phyloP scores from a whole-genome alignment of 2,797 vertebrate genomes.

The Malurus leucopterus region DNA sequence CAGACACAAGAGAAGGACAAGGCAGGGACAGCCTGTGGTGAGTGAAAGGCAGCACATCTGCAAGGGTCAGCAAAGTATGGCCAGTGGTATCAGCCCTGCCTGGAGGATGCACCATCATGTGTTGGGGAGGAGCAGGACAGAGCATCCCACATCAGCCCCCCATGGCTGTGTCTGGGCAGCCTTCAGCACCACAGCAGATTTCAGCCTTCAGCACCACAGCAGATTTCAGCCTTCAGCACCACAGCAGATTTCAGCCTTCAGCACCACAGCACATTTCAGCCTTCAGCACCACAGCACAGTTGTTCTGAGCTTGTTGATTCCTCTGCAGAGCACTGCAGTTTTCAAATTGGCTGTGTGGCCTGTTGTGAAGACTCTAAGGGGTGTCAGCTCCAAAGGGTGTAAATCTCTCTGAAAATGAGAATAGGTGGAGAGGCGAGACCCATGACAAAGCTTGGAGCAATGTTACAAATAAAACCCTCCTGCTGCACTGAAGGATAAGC shows the following conservation, averaged over 20 bases:
- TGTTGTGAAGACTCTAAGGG: neutral
- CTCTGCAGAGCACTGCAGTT: neutral
- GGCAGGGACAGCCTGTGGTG: neutral
- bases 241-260: neutral
- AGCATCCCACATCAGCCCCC: neutral
- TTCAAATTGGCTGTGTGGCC: neutral
- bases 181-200: neutral
- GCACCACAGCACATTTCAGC: neutral
- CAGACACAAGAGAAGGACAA: neutral
- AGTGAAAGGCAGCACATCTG: neutral
- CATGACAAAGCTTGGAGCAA: neutral
- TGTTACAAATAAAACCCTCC: neutral
- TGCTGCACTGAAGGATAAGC: neutral
- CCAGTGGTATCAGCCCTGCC: neutral
- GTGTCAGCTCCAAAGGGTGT: neutral
- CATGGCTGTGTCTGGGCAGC: neutral
- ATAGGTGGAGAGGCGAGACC: neutral
- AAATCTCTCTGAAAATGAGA: neutral
- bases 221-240: neutral
- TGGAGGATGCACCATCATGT: rapidly evolving
- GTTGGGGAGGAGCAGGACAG: neutral
- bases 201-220: neutral
- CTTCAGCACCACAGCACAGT: neutral
- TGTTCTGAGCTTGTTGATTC: neutral
- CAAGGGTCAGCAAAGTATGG: neutral